Conservation (phyloP, 2,113 vertebrate genomes). For the Xenopus laevis region DNA sequence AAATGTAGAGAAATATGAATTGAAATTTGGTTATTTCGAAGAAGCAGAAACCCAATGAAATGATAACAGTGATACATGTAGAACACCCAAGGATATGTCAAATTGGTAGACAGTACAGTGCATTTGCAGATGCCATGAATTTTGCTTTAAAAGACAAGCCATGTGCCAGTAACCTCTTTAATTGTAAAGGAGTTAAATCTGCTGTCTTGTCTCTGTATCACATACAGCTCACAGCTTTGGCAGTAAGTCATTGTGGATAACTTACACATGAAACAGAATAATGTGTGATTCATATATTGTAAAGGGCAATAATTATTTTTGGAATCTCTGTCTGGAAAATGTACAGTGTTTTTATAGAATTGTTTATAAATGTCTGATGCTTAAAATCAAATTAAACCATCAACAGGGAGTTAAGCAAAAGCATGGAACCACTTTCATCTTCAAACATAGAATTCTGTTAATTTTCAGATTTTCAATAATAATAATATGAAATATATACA, state of each 20-base stretch:
- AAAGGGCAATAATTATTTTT: constrained; percentile 46
- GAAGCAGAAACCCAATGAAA: too few species aligned
- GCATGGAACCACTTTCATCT: not conserved
- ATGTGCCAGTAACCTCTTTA: too few species aligned
- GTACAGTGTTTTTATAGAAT: constrained; percentile 15
- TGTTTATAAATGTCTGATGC: constrained; percentile 5
- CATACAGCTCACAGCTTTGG: constrained; percentile 18
- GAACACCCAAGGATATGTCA: too few species aligned
- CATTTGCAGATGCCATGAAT: too few species aligned
- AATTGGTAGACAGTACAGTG: too few species aligned
- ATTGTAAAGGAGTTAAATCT: too few species aligned
- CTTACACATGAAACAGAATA: constrained; percentile 40
- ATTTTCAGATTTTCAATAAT: not conserved
- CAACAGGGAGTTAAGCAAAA: constrained; percentile 11
- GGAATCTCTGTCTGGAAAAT: constrained; percentile 46
- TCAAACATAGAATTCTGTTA: not conserved
- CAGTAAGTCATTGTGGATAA: constrained; percentile 25
- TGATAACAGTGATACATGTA: too few species aligned
- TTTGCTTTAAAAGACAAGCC: too few species aligned
- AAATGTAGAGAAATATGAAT: too few species aligned
- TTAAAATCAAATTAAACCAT: constrained; percentile 12
- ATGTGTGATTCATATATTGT: constrained; percentile 6
- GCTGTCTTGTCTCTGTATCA: too few species aligned
- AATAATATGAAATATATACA: too few species aligned
- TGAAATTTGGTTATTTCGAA: too few species aligned